phyloP scores from a whole-genome alignment of 2,797 vertebrate genomes.

The Acanthurus tractus region DNA sequence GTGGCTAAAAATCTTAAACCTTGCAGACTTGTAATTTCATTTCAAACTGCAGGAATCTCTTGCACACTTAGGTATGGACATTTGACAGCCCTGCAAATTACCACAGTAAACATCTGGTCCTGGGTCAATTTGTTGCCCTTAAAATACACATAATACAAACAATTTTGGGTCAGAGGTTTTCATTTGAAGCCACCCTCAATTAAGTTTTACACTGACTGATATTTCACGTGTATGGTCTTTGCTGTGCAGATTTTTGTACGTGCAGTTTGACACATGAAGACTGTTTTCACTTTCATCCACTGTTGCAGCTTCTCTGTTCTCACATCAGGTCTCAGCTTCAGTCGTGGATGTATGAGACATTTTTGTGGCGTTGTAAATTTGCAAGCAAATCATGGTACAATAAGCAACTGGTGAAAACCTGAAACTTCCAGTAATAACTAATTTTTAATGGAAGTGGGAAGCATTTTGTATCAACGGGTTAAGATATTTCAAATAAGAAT shows the following conservation, averaged over 20 bases:
- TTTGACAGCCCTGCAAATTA: too few relatives aligned
- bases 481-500: too few relatives aligned
- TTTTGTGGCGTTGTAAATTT: neutral
- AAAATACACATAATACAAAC: too few relatives aligned
- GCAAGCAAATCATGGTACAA: neutral
- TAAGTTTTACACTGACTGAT: too few relatives aligned
- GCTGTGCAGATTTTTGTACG: neutral
- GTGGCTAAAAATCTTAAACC: constrained; percentile 27
- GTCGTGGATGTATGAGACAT: too few relatives aligned
- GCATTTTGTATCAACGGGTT: neutral
- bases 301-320: too few relatives aligned
- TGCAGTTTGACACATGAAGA: neutral
- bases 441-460: neutral
- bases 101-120: too few relatives aligned
- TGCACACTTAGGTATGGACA: neutral
- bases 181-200: too few relatives aligned
- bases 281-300: too few relatives aligned
- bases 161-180: neutral
- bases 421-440: neutral
- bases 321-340: neutral
- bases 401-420: neutral
- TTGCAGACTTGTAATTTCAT: neutral
- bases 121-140: too few relatives aligned
- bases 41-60: neutral
- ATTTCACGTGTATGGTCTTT: too few relatives aligned